These are phyloP conservation scores for Phrynocephalus guinanensis DNA, from an alignment of 2,797 vertebrate species.

Conservation along the genomic window DNA sequence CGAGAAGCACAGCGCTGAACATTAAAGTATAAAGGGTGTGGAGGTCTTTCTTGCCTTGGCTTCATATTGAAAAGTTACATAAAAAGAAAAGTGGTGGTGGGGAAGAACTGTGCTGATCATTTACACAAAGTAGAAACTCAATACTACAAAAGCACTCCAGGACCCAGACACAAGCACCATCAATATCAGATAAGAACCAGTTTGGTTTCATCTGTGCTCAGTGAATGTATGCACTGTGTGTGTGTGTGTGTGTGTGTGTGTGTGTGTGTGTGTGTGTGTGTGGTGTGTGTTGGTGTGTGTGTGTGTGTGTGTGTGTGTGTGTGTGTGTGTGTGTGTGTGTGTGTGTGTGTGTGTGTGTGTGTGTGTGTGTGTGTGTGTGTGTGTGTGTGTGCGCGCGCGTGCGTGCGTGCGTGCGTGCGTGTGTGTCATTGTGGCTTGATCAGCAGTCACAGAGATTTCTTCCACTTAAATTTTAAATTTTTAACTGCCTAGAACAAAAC, in stretches of 20 bases:
- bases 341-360: no score
- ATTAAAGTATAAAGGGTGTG: constrained; percentile 31
- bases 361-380: no score
- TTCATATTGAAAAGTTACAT: constrained; percentile 66
- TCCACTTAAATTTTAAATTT: neutral
- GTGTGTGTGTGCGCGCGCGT: no score
- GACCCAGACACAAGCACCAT: constrained; percentile 37
- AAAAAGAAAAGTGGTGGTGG: constrained; percentile 51
- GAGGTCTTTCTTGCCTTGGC: constrained; percentile 18
- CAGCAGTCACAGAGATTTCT: constrained; percentile 12
- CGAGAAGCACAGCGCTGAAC: constrained; percentile 66
- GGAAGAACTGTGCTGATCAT: constrained; percentile 39
- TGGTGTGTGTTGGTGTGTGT: constrained; percentile 35
- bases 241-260: fast-evolving
- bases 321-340: no score
- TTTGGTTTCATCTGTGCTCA: constrained; percentile 26
- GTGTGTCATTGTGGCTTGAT: neutral
- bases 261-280: no score
- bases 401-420: neutral
- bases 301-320: constrained; percentile 20
- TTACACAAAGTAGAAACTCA: constrained; percentile 46
- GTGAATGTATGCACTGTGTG: constrained; percentile 5
- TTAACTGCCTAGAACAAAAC: neutral
- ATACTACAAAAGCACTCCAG: constrained; percentile 30
- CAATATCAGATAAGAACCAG: constrained; percentile 39